phyloP scores from a whole-genome alignment of 2,797 vertebrate species.

The Falco columbarius region DNA sequence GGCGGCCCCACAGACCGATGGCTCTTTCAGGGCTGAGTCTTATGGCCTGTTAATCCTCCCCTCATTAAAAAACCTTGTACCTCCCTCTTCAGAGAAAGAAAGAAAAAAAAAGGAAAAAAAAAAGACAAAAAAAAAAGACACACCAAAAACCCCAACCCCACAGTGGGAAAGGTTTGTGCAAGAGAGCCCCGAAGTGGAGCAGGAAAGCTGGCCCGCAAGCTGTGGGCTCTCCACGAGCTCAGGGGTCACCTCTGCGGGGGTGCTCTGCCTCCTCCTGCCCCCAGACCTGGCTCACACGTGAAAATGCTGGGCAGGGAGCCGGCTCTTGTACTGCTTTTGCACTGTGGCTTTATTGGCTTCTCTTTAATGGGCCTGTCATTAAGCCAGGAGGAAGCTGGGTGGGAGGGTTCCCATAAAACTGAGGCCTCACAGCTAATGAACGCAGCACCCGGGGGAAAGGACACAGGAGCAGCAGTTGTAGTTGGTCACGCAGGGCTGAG shows the following conservation, averaged over 20 bases:
- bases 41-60: slow-evolving; percentile 80
- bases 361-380: slow-evolving; percentile 68
- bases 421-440: slow-evolving; percentile 56
- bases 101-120: background rate
- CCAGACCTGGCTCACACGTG: background rate
- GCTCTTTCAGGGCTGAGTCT: slow-evolving; percentile 86
- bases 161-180: slow-evolving; percentile 82
- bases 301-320: background rate
- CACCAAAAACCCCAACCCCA: background rate
- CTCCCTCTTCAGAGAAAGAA: slow-evolving; percentile 71
- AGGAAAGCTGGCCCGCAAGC: slow-evolving; percentile 47
- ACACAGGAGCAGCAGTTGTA: background rate
- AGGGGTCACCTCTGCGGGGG: background rate
- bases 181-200: slow-evolving; percentile 81
- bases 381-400: slow-evolving; percentile 61
- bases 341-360: slow-evolving; percentile 56
- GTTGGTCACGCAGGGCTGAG: slow-evolving; percentile 43
- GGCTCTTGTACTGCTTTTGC: background rate
- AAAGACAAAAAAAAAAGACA: background rate
- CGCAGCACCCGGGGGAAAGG: slow-evolving; percentile 9
- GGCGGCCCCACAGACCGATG: slow-evolving; percentile 89
- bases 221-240: background rate
- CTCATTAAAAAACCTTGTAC: slow-evolving; percentile 91
- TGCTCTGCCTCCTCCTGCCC: background rate
- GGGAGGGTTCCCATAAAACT: slow-evolving; percentile 70